These are phyloP conservation scores for Stichopus horrens DNA, from an alignment of 53 echinoderm and acorn worm genomes.

Conservation along the genomic window DNA sequence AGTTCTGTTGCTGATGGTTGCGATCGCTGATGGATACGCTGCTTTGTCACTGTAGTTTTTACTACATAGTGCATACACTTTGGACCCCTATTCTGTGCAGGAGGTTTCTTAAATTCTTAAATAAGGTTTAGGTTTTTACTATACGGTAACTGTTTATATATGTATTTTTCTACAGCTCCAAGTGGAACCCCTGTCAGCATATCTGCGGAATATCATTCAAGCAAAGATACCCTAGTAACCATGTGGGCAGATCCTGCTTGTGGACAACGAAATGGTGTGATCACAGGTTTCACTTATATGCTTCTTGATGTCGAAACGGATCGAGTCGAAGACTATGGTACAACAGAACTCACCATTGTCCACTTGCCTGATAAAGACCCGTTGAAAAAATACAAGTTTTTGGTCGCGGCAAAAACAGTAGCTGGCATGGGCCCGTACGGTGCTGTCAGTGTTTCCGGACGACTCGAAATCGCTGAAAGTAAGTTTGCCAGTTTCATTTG, in stretches of 20 bases:
- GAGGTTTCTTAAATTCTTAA: no score
- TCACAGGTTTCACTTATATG: conserved; percentile 73
- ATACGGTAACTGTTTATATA: no score
- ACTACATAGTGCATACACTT: no score
- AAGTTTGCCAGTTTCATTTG: conserved; percentile 23
- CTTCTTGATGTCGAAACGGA: conserved; percentile 76
- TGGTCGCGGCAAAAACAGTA: conserved; percentile 74
- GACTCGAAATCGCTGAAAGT: conserved; percentile 55
- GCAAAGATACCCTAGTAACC: conserved; percentile 26
- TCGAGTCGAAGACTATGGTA: conserved; percentile 55
- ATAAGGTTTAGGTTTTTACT: no score
- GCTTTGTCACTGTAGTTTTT: no score
- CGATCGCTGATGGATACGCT: no score
- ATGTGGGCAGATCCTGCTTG: conserved; percentile 81
- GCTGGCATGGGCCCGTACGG: conserved; percentile 71
- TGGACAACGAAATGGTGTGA: conserved; percentile 58
- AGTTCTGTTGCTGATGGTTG: no score
- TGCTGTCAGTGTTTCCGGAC: conserved; percentile 47
- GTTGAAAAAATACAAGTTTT: conserved; percentile 66
- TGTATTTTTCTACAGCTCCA: conserved; percentile 3
- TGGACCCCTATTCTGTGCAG: no score
- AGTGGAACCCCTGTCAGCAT: background rate
- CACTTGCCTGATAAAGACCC: conserved; percentile 50
- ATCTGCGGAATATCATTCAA: background rate
- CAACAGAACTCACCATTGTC: conserved; percentile 52